phyloP scores from a whole-genome alignment of 2,888 invertebrate species.

The Tenthredo notha region DNA sequence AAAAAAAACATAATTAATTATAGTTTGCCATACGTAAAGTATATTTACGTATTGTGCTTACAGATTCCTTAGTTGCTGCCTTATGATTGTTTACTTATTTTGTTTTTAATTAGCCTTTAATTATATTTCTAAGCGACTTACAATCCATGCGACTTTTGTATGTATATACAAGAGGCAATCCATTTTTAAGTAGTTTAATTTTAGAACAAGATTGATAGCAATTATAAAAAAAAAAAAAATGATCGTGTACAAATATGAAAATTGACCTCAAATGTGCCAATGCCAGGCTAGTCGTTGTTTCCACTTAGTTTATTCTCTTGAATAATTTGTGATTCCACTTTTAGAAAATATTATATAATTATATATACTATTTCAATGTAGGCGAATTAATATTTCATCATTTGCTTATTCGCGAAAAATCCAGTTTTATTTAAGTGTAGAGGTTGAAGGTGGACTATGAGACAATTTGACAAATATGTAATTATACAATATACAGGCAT shows the following conservation, averaged over 20 bases:
- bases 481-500: conserved; percentile 29
- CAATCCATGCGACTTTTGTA: conserved; percentile 39
- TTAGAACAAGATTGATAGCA: conserved; percentile 25
- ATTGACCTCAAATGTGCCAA: conserved; percentile 50
- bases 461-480: conserved; percentile 38
- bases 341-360: not conserved
- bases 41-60: conserved; percentile 9
- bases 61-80: conserved; percentile 17
- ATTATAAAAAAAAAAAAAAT: conserved; percentile 6
- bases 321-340: conserved; percentile 43
- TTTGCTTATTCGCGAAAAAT: conserved; percentile 5
- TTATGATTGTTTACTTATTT: conserved; percentile 23
- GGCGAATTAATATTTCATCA: not conserved
- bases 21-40: not conserved
- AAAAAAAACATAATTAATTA: not conserved
- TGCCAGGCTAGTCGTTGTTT: conserved; percentile 30
- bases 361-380: not conserved
- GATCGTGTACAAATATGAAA: conserved; percentile 39
- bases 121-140: conserved; percentile 24
- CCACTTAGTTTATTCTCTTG: conserved; percentile 12
- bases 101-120: conserved; percentile 41
- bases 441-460: conserved; percentile 28
- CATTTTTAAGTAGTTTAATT: conserved; percentile 46
- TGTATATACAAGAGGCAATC: conserved; percentile 22
- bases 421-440: not conserved